A percentile compares a stretch with the other conserved stretches of the same genome.
Evolutionary conservation across 1,140 invertebrate genomes (phyloP).

Genomic region (Cataglyphis hispanica): DNA sequence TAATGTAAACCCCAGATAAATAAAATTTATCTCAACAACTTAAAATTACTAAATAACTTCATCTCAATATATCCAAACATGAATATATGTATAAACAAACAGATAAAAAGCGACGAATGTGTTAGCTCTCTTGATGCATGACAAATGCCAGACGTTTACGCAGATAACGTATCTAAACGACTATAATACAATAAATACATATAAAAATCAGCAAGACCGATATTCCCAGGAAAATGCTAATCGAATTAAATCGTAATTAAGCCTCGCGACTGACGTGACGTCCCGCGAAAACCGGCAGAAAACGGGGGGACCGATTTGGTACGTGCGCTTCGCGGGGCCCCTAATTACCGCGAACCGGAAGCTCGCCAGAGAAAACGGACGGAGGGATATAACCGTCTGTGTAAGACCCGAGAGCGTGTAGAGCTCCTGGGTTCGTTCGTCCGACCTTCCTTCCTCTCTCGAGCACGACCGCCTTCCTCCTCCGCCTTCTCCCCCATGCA

Average conservation of each 20-base stretch:
- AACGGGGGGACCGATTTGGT: constrained; percentile 51
- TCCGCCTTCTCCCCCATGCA: constrained; percentile 31
- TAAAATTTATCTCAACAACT: neutral
- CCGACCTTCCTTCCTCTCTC: constrained; percentile 77
- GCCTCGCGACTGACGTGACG: neutral
- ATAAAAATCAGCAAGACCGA: neutral
- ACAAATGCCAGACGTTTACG: constrained; percentile 37
- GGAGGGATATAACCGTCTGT: constrained; percentile 46
- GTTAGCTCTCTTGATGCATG: constrained; percentile 23
- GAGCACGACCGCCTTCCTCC: constrained; percentile 63
- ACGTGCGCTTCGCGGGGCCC: constrained; percentile 52
- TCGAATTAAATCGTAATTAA: constrained; percentile 67
- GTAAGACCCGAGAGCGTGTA: constrained; percentile 69
- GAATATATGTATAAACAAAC: neutral
- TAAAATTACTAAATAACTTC: neutral
- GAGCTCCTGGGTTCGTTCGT: constrained; percentile 76
- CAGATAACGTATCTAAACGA: constrained; percentile 52
- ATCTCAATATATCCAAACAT: neutral
- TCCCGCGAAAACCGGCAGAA: neutral
- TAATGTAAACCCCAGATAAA: neutral
- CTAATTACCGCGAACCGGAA: constrained; percentile 76
- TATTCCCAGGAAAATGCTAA: constrained; percentile 45
- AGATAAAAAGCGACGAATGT: neutral
- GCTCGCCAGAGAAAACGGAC: constrained; percentile 20
- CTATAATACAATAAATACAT: neutral